Evolutionary conservation across 2,888 invertebrate species (phyloP).

Genomic region (Calameuta idolon): DNA sequence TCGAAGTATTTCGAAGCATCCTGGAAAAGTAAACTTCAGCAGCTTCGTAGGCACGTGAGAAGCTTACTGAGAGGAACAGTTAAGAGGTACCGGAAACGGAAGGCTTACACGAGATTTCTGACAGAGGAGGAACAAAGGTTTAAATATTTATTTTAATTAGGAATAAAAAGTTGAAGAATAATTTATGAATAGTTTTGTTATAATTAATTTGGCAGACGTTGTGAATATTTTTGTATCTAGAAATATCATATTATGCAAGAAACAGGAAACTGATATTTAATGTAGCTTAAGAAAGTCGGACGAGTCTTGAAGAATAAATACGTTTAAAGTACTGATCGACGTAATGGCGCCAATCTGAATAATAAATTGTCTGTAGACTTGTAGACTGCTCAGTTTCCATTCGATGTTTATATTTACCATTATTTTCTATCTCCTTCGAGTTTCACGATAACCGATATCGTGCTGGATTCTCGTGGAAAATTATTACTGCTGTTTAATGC

Average conservation of each 20-base stretch:
- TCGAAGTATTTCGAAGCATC: conserved; percentile 57
- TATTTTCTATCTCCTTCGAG: background rate
- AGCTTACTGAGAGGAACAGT: conserved; percentile 43
- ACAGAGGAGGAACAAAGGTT: conserved; percentile 81
- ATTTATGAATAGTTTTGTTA: background rate
- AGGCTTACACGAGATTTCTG: conserved; percentile 75
- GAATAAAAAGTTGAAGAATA: background rate
- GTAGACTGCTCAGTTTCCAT: background rate
- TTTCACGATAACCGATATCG: background rate
- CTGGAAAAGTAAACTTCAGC: conserved; percentile 56
- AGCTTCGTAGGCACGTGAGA: conserved; percentile 48
- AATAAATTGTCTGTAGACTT: background rate
- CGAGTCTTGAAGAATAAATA: background rate
- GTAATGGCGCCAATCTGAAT: background rate
- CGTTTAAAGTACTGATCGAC: background rate
- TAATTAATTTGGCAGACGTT: background rate
- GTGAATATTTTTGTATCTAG: no score
- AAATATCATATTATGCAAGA: background rate
- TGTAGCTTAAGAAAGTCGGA: background rate
- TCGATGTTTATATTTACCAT: background rate
- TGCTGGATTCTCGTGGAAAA: background rate
- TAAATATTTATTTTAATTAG: conserved; percentile 19
- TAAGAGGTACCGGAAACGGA: conserved; percentile 62
- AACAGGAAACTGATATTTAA: background rate
- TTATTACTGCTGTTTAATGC: background rate